Percentiles rank a stretch among this genome's conserved stretches.
phyloP scores from a whole-genome alignment of 2,888 invertebrate genomes.

The Melanchra persicariae region DNA sequence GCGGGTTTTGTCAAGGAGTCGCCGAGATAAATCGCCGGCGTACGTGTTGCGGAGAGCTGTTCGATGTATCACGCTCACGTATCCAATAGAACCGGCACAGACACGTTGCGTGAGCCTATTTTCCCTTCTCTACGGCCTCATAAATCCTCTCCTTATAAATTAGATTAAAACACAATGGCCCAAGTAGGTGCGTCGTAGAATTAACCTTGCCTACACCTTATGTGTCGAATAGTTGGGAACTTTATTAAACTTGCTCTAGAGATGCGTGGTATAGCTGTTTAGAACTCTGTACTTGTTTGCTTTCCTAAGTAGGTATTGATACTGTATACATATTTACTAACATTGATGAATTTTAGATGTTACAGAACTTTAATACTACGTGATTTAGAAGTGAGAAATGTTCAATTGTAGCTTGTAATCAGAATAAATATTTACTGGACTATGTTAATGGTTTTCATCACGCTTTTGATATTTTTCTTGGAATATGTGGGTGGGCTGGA shows the following conservation, averaged over 20 bases:
- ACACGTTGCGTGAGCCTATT: conserved; percentile 84
- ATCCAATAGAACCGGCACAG: conserved; percentile 81
- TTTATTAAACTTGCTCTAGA: conserved; percentile 53
- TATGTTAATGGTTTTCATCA: not conserved
- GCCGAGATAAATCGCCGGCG: conserved; percentile 77
- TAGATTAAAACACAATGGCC: conserved; percentile 81
- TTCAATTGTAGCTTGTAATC: conserved; percentile 1
- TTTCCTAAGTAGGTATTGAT: conserved; percentile 14
- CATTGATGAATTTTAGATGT: conserved; percentile 17
- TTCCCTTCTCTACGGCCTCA: conserved; percentile 78
- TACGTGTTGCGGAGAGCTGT: conserved; percentile 80
- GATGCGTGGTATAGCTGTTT: conserved; percentile 22
- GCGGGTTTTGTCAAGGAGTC: conserved; percentile 75
- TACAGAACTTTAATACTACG: conserved; percentile 2
- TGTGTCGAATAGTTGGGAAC: conserved; percentile 53
- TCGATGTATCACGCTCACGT: conserved; percentile 82
- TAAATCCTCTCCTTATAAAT: conserved; percentile 86
- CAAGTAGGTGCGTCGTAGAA: conserved; percentile 67
- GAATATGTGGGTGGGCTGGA: conserved; percentile 3
- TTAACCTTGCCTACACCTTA: conserved; percentile 63
- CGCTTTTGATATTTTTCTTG: conserved; percentile 14
- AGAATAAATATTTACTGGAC: not conserved
- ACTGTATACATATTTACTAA: not conserved
- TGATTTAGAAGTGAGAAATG: not conserved
- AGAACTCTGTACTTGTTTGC: conserved; percentile 17